Evolutionary conservation across 2,888 invertebrate genomes (phyloP).

Genomic region (Thereva nobilitata): DNA sequence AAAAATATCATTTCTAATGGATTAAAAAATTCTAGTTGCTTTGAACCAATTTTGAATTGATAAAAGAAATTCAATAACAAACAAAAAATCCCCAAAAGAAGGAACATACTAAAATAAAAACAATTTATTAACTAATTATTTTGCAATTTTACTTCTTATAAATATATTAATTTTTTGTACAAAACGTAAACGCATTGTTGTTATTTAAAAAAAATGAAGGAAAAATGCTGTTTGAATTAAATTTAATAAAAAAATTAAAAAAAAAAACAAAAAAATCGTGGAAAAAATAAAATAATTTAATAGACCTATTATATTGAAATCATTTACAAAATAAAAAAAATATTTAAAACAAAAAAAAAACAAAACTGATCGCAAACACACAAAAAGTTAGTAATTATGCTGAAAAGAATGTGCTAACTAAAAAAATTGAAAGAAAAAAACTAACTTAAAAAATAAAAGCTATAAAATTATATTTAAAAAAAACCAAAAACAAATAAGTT

Average conservation of each 20-base stretch:
- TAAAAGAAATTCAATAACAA: background rate
- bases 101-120: background rate
- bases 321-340: conserved; percentile 36
- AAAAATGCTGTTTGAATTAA: conserved; percentile 33
- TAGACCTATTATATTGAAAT: conserved; percentile 37
- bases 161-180: conserved; percentile 30
- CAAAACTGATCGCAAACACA: conserved; percentile 8
- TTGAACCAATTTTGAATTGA: too few species aligned
- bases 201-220: conserved; percentile 30
- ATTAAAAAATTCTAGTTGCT: too few species aligned
- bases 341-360: conserved; percentile 33
- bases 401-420: conserved; percentile 16
- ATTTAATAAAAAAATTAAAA: conserved; percentile 23
- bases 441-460: conserved; percentile 10
- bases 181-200: conserved; percentile 39
- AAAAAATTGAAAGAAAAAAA: too few species aligned
- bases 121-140: conserved; percentile 6
- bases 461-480: conserved; percentile 19
- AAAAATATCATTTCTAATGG: too few species aligned
- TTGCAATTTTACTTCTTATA: conserved; percentile 25
- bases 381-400: conserved; percentile 19
- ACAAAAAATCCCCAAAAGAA: background rate
- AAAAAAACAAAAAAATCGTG: conserved; percentile 33
- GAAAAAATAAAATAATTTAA: conserved; percentile 20
- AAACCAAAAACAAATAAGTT: conserved; percentile 23